Conservation (phyloP, 2,888 invertebrate species). For the Sericinus montela region DNA sequence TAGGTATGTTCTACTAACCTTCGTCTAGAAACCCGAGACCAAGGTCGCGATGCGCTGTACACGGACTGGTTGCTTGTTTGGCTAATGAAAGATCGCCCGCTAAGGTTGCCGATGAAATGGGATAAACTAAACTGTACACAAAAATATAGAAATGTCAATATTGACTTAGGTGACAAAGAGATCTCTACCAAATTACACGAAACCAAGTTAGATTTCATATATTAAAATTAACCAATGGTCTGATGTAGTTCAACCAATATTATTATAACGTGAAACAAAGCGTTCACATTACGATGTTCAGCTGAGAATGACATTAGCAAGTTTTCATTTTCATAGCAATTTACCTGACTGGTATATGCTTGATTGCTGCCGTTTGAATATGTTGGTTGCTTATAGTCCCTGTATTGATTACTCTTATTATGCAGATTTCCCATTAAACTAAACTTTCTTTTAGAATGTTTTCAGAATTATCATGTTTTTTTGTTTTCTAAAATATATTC, state of each 20-base stretch:
- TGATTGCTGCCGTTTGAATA: conserved; percentile 57
- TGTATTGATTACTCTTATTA: conserved; percentile 51
- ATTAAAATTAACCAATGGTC: conserved; percentile 22
- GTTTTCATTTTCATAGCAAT: conserved; percentile 56
- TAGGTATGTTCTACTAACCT: conserved; percentile 67
- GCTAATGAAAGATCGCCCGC: conserved; percentile 80
- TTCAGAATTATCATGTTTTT: conserved; percentile 9
- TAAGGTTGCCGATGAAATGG: conserved; percentile 80
- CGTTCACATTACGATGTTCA: conserved; percentile 67
- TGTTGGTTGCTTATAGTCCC: conserved; percentile 49
- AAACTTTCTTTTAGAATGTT: conserved; percentile 20
- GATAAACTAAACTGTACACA: conserved; percentile 77
- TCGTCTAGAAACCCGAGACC: conserved; percentile 82
- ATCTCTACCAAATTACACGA: conserved; percentile 21
- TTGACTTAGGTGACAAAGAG: conserved; percentile 38
- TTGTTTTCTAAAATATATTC: neutral
- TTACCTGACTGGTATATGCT: conserved; percentile 70
- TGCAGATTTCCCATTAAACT: conserved; percentile 73
- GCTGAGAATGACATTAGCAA: conserved; percentile 78
- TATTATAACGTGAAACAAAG: conserved; percentile 45
- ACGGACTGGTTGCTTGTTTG: conserved; percentile 79
- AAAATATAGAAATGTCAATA: conserved; percentile 38
- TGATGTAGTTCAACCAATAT: conserved; percentile 30
- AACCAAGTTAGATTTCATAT: conserved; percentile 31
- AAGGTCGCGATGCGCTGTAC: conserved; percentile 81